phyloP scores from a whole-genome alignment of 2,113 vertebrate species.

The Regulus satrapa region DNA sequence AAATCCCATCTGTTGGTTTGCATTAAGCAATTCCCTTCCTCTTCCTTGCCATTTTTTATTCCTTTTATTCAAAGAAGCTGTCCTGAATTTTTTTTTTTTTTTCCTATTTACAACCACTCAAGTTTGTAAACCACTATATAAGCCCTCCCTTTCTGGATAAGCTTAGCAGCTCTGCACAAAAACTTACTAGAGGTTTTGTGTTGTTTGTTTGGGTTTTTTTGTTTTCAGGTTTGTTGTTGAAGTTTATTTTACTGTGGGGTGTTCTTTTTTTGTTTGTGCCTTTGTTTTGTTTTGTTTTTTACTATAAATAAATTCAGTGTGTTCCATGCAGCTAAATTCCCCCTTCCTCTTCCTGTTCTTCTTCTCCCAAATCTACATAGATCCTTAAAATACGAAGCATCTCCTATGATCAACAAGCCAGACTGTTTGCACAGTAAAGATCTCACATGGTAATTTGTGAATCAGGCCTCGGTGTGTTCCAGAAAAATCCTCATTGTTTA shows the following conservation, averaged over 20 bases:
- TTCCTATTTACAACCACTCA: background rate
- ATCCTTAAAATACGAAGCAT: background rate
- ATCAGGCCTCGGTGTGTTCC: background rate
- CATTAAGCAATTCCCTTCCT: background rate
- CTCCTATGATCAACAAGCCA: background rate
- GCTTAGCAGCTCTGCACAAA: background rate
- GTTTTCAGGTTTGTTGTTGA: background rate
- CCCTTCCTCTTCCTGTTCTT: background rate
- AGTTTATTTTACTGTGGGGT: rapidly evolving
- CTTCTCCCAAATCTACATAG: background rate
- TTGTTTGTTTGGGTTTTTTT: background rate
- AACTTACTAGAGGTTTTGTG: background rate
- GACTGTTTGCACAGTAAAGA: background rate
- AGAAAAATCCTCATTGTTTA: background rate
- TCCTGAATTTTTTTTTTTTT: background rate
- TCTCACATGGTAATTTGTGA: background rate
- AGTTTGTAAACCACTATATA: background rate
- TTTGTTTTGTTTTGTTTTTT: background rate
- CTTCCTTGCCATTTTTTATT: background rate
- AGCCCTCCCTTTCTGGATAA: background rate
- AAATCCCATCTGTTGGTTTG: conserved; percentile 35
- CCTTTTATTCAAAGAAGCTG: background rate
- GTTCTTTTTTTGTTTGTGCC: too few relatives aligned
- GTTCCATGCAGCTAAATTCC: background rate
- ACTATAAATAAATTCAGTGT: background rate